Percentiles rank a stretch among this genome's conserved stretches.
Conservation (phyloP, 2,888 invertebrate species). For the Tenthredo notha region DNA sequence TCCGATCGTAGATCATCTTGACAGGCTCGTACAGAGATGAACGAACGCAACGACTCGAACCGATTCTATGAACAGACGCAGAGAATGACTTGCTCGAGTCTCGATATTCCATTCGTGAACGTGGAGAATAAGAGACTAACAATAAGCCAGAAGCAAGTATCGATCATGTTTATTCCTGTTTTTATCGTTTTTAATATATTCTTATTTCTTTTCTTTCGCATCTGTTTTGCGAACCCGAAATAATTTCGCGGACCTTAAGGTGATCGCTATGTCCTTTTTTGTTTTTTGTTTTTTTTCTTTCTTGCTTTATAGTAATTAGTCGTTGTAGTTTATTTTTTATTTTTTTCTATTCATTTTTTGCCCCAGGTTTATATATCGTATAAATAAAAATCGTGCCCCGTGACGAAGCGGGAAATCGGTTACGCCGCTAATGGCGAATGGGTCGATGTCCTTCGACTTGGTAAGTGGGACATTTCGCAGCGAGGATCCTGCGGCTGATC, state of each 20-base stretch:
- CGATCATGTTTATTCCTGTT: not conserved
- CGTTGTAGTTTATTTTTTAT: too few relatives aligned
- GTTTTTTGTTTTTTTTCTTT: not conserved
- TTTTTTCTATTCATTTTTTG: too few relatives aligned
- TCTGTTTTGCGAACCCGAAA: too few relatives aligned
- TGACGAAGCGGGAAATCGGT: constrained; percentile 26
- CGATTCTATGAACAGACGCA: not conserved
- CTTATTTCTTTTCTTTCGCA: not conserved
- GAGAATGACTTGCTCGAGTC: not conserved
- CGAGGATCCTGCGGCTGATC: constrained; percentile 44
- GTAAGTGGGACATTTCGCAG: constrained; percentile 20
- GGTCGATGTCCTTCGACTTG: constrained; percentile 27
- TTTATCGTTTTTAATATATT: not conserved
- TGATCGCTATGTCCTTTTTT: not conserved
- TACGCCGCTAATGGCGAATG: constrained; percentile 36
- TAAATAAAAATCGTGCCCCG: constrained; percentile 10
- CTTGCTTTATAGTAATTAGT: not conserved
- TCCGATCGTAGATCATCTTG: constrained; percentile 18
- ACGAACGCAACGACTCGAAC: not conserved
- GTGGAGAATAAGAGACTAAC: not conserved
- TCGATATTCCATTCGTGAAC: not conserved
- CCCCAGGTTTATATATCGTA: not conserved
- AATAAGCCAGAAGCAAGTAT: not conserved
- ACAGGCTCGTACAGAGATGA: not conserved
- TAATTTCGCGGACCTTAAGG: too few relatives aligned